Evolutionary conservation across 1,140 invertebrate species (phyloP).

Genomic region (Proales similis): DNA sequence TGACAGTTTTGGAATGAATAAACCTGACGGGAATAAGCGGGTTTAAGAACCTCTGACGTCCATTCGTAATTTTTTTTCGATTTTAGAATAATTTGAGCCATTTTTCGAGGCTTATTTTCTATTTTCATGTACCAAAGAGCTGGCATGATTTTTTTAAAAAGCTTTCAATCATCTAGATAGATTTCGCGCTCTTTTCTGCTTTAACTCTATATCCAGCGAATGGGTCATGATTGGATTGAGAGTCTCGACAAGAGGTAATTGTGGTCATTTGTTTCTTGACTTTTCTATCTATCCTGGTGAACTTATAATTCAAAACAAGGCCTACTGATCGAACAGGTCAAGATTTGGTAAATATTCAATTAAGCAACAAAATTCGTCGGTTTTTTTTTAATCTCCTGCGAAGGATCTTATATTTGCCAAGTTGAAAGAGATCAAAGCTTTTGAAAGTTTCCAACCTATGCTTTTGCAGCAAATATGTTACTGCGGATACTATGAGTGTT

Average conservation of each 20-base stretch:
- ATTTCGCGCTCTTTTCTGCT: too few relatives aligned
- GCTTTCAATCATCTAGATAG: too few relatives aligned
- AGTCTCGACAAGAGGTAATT: constrained; percentile 42
- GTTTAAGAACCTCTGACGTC: too few relatives aligned
- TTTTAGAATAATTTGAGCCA: too few relatives aligned
- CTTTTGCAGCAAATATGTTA: constrained; percentile 68
- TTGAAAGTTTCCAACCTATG: constrained; percentile 63
- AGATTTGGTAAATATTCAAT: constrained; percentile 54
- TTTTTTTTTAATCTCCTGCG: background rate
- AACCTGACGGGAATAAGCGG: too few relatives aligned
- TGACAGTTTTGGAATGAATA: too few relatives aligned
- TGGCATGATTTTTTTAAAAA: too few relatives aligned
- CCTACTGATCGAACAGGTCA: constrained; percentile 64
- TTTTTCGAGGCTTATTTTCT: too few relatives aligned
- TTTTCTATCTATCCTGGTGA: background rate
- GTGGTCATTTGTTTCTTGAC: constrained; percentile 45
- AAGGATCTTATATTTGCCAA: constrained; percentile 51
- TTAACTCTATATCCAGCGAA: constrained; percentile 39
- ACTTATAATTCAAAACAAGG: constrained; percentile 50
- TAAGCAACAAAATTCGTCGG: background rate
- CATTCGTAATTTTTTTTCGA: too few relatives aligned
- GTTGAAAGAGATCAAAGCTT: constrained; percentile 56
- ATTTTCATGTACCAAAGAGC: too few relatives aligned
- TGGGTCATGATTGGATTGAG: constrained; percentile 42
- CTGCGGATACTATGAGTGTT: constrained; percentile 66